Percentiles rank a stretch among this genome's conserved stretches.
Evolutionary conservation across 1,140 invertebrate species (phyloP).

Genomic region (Penaeus chinensis): DNA sequence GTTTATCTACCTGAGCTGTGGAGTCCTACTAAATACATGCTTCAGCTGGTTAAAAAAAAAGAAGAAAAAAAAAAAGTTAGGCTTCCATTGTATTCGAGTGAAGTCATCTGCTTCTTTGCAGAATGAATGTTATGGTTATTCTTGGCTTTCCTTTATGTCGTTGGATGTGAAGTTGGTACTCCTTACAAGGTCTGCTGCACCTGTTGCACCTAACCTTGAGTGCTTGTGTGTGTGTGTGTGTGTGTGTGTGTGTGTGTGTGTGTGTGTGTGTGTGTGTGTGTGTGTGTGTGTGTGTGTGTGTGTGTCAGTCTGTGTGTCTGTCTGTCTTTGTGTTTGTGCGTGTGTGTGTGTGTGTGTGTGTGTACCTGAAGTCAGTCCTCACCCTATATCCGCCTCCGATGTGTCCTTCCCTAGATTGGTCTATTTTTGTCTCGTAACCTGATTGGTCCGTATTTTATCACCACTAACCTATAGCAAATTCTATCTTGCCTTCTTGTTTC

Average conservation of each 20-base stretch:
- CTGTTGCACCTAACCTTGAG: slow-evolving; percentile 1
- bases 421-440: slow-evolving; percentile 27
- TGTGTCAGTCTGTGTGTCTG: slow-evolving; percentile 16
- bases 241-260: slow-evolving; percentile 1
- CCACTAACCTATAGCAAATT: slow-evolving; percentile 23
- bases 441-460: slow-evolving; percentile 10
- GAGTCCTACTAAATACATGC: slow-evolving; percentile 36
- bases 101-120: slow-evolving; percentile 39
- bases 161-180: slow-evolving; percentile 23
- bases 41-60: slow-evolving; percentile 24
- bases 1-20: slow-evolving; percentile 36
- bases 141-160: slow-evolving; percentile 36
- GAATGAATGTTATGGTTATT: slow-evolving; percentile 25
- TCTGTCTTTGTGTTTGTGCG: neutral
- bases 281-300: slow-evolving; percentile 35
- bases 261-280: slow-evolving; percentile 35
- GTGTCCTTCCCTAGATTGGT: slow-evolving; percentile 36
- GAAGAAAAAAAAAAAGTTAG: no score
- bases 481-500: slow-evolving; percentile 56
- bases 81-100: neutral
- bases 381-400: slow-evolving; percentile 22
- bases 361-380: slow-evolving; percentile 39
- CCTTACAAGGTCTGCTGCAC: slow-evolving; percentile 19
- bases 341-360: neutral
- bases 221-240: neutral